Evolutionary conservation across 2,888 invertebrate species (phyloP).

Genomic region (Harmothoe impar): DNA sequence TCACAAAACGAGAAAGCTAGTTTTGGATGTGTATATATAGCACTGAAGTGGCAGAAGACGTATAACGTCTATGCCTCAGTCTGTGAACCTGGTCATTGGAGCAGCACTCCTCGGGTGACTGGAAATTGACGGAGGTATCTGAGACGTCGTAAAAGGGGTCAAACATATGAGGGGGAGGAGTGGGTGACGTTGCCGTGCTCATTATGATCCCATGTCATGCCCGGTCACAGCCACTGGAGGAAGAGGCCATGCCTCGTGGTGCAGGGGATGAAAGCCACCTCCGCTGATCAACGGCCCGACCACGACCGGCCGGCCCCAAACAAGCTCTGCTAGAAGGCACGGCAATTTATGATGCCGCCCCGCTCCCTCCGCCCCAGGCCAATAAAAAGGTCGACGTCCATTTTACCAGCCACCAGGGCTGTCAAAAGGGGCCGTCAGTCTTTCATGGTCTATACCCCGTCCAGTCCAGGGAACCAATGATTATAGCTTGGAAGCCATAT

Average conservation of each 20-base stretch:
- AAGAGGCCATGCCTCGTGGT: not conserved
- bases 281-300: not conserved
- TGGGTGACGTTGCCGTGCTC: not conserved
- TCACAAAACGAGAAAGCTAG: too few relatives aligned
- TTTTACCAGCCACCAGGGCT: not conserved
- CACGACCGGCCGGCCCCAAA: not conserved
- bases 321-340: not conserved
- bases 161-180: too few relatives aligned
- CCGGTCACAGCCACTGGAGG: not conserved
- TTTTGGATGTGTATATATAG: too few relatives aligned
- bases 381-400: not conserved
- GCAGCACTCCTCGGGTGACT: too few relatives aligned
- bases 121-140: too few relatives aligned
- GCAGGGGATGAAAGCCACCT: not conserved
- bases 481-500: too few relatives aligned
- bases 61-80: not conserved
- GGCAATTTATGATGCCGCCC: not conserved
- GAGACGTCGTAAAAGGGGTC: too few relatives aligned
- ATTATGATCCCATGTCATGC: constrained; percentile 33
- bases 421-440: not conserved
- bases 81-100: not conserved
- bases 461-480: too few relatives aligned
- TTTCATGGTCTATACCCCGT: not conserved
- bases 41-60: too few relatives aligned
- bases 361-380: not conserved